Conservation (phyloP, 1,140 invertebrate species). For the Lamellibrachia luymesi region DNA sequence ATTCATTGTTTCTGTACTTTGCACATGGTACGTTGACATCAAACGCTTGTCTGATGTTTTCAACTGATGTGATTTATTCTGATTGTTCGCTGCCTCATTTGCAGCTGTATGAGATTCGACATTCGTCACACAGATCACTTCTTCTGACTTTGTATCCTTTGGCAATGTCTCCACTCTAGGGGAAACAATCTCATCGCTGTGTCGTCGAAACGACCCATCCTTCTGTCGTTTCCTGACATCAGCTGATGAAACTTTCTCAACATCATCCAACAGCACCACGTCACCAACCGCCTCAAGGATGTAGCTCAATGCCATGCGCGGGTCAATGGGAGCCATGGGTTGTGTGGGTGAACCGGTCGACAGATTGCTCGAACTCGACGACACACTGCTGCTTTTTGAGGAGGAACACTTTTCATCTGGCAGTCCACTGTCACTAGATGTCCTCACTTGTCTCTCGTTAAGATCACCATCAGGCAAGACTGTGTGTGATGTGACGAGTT, state of each 20-base stretch:
- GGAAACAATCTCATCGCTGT: neutral
- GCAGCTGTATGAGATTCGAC: neutral
- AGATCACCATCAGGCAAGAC: neutral
- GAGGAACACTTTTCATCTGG: conserved; percentile 11
- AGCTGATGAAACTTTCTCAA: neutral
- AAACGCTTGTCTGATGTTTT: neutral
- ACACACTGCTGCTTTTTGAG: conserved; percentile 19
- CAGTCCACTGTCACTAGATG: conserved; percentile 20
- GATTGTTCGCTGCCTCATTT: neutral
- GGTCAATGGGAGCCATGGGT: neutral
- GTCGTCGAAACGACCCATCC: neutral
- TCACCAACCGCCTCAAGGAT: neutral
- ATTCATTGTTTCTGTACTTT: neutral
- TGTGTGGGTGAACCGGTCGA: conserved; percentile 11
- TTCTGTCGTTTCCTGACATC: neutral
- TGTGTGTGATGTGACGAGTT: neutral
- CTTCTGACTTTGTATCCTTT: neutral
- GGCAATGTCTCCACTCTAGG: neutral
- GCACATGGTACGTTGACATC: neutral
- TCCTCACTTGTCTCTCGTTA: conserved; percentile 33
- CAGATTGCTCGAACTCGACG: conserved; percentile 23
- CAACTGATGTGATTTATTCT: neutral
- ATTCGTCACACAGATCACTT: neutral
- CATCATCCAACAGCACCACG: neutral
- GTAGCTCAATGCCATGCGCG: neutral